Conservation (phyloP, 2,113 vertebrate species). For the Notothenia coriiceps region DNA sequence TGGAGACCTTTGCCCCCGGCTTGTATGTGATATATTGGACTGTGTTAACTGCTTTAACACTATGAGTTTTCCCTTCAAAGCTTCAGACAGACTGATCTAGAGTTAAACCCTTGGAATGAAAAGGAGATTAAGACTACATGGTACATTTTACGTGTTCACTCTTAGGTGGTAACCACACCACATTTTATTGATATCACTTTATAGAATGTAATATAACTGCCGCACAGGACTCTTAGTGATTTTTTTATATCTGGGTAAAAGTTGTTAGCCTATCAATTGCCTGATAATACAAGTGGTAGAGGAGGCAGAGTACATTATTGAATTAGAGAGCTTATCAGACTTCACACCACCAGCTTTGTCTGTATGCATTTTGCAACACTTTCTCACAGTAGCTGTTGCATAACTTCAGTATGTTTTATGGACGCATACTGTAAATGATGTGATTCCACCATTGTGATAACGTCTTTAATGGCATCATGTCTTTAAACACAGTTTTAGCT, state of each 20-base stretch:
- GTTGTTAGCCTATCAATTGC: too few relatives aligned
- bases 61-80: not conserved
- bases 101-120: constrained; percentile 1
- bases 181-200: not conserved
- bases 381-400: not conserved
- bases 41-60: not conserved
- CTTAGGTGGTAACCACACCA: not conserved
- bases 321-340: not conserved
- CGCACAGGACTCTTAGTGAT: not conserved
- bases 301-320: not conserved
- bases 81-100: not conserved
- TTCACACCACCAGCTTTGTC: not conserved
- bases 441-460: not conserved
- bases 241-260: not conserved
- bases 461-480: not conserved
- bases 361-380: not conserved
- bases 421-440: not conserved
- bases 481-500: too few relatives aligned
- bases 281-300: not conserved
- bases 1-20: too few relatives aligned
- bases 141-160: too few relatives aligned
- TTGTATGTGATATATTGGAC: not conserved
- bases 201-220: not conserved
- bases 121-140: not conserved
- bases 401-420: not conserved